Percentiles rank a stretch among this genome's conserved stretches.
phyloP scores from a whole-genome alignment of 2,113 vertebrate genomes.

The Hemiprocne comata region DNA sequence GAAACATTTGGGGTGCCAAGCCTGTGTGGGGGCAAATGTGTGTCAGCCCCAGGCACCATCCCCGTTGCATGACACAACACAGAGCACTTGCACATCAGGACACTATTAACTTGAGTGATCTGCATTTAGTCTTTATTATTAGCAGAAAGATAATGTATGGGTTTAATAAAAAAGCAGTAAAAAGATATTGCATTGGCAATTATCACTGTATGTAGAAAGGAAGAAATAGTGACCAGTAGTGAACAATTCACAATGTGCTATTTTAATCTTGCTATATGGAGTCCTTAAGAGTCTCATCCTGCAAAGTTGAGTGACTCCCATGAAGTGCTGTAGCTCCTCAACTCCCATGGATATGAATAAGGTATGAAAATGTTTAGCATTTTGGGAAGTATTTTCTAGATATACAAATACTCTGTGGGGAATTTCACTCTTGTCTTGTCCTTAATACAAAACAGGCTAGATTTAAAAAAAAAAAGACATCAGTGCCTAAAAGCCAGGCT shows the following conservation, averaged over 20 bases:
- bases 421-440: neutral
- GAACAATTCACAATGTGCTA: neutral
- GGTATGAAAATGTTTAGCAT: neutral
- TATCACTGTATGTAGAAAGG: neutral
- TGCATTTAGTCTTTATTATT: neutral
- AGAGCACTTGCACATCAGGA: neutral
- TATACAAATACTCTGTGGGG: neutral
- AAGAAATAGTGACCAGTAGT: conserved; percentile 12
- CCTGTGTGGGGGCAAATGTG: accelerated
- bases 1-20: neutral
- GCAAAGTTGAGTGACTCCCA: neutral
- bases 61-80: accelerated
- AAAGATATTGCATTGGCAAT: neutral
- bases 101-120: neutral
- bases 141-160: neutral
- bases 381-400: neutral
- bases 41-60: neutral
- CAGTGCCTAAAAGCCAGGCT: neutral
- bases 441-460: neutral
- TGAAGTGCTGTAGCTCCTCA: neutral
- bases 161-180: conserved; percentile 52
- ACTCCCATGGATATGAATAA: neutral
- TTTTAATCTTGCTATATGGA: neutral
- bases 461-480: neutral
- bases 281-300: neutral